Percentiles rank a stretch among this genome's conserved stretches.
Evolutionary conservation across 2,797 vertebrate species (phyloP).

Genomic region (Pseudochirops corinnae): DNA sequence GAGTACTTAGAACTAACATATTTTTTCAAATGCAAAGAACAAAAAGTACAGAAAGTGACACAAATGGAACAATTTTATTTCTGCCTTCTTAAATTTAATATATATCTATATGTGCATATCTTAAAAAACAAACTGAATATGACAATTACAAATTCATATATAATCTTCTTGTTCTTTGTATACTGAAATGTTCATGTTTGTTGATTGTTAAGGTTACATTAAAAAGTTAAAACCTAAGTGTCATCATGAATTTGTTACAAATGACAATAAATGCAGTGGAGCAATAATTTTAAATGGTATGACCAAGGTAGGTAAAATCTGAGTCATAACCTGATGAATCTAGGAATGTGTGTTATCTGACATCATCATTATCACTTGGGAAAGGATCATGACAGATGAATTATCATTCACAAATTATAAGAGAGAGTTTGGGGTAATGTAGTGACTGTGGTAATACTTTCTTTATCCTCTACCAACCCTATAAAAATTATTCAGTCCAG

Average conservation of each 20-base stretch:
- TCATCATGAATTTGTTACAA: not conserved
- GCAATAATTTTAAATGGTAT: not conserved
- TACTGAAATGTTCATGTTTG: not conserved
- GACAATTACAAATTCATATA: not conserved
- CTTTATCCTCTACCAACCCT: not conserved
- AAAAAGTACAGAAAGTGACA: not conserved
- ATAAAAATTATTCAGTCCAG: not conserved
- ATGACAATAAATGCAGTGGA: not conserved
- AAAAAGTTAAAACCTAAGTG: not conserved
- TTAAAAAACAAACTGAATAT: not conserved
- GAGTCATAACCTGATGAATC: not conserved
- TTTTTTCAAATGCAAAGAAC: not conserved
- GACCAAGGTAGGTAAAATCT: no score
- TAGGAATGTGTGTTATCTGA: not conserved
- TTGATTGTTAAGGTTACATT: not conserved
- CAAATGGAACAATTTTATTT: not conserved
- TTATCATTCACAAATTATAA: not conserved
- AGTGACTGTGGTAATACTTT: not conserved
- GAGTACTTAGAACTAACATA: not conserved
- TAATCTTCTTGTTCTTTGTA: not conserved
- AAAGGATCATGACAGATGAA: not conserved
- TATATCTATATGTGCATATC: not conserved
- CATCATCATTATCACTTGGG: not conserved
- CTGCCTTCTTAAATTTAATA: not conserved
- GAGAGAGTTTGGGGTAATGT: not conserved